These are phyloP conservation scores for Dimorphilus gyrociliatus DNA, from an alignment of 2,888 invertebrate genomes.

Conservation along the genomic window DNA sequence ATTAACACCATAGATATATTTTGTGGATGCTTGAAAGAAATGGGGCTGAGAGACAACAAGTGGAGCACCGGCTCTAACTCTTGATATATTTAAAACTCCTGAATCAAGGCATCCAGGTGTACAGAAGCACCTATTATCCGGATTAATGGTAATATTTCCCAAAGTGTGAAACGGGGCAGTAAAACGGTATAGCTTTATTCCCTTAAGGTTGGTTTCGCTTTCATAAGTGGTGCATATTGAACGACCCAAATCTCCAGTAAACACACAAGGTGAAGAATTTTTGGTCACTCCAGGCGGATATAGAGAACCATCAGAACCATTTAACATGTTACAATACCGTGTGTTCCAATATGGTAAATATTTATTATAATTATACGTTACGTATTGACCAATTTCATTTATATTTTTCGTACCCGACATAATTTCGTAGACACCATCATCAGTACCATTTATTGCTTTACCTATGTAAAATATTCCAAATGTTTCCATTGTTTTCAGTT, in stretches of 20 bases:
- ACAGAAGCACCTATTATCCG: slow-evolving; percentile 19
- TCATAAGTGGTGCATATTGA: slow-evolving; percentile 11
- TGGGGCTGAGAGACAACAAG: slow-evolving; percentile 65
- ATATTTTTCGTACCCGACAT: neutral
- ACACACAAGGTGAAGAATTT: slow-evolving; percentile 4
- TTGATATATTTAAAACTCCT: slow-evolving; percentile 18
- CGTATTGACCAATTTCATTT: neutral
- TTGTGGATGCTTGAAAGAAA: slow-evolving; percentile 55
- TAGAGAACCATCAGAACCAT: no score
- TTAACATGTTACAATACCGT: slow-evolving; percentile 16
- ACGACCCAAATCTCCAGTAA: slow-evolving; percentile 2
- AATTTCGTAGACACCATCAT: no score
- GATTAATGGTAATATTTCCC: slow-evolving; percentile 10
- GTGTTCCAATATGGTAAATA: slow-evolving; percentile 13
- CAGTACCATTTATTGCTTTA: no score
- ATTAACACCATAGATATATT: slow-evolving; percentile 47
- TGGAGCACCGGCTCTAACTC: slow-evolving; percentile 59
- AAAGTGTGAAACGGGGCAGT: slow-evolving; percentile 11
- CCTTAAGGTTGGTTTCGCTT: slow-evolving; percentile 4
- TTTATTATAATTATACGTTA: slow-evolving; percentile 5
- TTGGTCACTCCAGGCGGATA: no score
- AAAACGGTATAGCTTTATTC: slow-evolving; percentile 10
- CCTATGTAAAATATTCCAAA: no score
- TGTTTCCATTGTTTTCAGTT: no score
- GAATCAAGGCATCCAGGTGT: slow-evolving; percentile 13